These are phyloP conservation scores for Drosophila meridionalis DNA, from an alignment of 2,888 invertebrate genomes.

Conservation along the genomic window DNA sequence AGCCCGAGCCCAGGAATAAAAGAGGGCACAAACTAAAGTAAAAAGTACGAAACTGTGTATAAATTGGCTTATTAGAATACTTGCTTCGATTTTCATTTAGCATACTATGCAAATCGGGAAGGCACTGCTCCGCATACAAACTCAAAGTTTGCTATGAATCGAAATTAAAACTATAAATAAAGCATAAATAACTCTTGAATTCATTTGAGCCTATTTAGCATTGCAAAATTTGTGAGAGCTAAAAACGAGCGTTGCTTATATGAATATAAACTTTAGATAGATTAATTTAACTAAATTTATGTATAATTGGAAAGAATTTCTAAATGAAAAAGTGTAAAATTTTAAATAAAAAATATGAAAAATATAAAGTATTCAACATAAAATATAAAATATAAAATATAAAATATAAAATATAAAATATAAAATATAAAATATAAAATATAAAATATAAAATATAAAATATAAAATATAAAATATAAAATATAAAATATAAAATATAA, in stretches of 20 bases:
- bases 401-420: too few relatives aligned
- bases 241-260: not conserved
- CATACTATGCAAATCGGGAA: not conserved
- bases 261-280: not conserved
- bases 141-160: not conserved
- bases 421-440: too few relatives aligned
- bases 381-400: too few relatives aligned
- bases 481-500: too few relatives aligned
- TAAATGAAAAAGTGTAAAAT: too few relatives aligned
- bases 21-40: not conserved
- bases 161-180: slow-evolving; percentile 9
- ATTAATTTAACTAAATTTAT: not conserved
- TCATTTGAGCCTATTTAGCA: not conserved
- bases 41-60: slow-evolving; percentile 12
- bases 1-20: not conserved
- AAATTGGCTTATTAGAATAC: slow-evolving; percentile 23
- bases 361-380: too few relatives aligned
- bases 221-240: not conserved
- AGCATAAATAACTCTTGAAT: slow-evolving; percentile 7
- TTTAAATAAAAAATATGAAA: too few relatives aligned
- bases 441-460: too few relatives aligned
- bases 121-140: not conserved
- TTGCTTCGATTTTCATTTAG: slow-evolving; percentile 6
- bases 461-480: too few relatives aligned
- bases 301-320: not conserved